A percentile compares a stretch with the other conserved stretches of the same genome.
phyloP scores from a whole-genome alignment of 2,113 vertebrate species.

The Proteles cristata region DNA sequence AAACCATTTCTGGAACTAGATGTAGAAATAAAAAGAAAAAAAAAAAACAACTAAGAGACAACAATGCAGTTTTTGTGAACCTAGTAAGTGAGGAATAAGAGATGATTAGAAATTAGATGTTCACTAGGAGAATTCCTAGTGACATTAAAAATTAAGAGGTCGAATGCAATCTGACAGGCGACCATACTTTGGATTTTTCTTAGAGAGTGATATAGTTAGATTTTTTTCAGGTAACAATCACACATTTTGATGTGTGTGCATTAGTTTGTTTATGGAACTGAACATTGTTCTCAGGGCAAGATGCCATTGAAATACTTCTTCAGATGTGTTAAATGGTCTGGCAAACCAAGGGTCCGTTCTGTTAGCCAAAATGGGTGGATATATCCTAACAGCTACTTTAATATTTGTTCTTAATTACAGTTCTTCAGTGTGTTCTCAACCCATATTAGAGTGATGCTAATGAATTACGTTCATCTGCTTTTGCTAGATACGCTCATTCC shows the following conservation, averaged over 20 bases:
- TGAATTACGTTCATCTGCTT: background rate
- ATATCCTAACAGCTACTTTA: background rate
- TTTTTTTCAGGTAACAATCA: background rate
- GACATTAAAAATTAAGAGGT: background rate
- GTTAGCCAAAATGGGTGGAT: conserved; percentile 17
- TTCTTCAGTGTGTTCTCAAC: background rate
- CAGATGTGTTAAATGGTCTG: conserved; percentile 4
- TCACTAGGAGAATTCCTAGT: background rate
- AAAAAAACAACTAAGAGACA: background rate
- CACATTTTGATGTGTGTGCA: background rate
- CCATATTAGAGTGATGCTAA: background rate
- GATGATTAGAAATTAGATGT: background rate
- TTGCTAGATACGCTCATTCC: background rate
- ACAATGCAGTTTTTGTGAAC: background rate
- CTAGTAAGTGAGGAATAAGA: background rate
- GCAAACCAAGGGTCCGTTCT: background rate
- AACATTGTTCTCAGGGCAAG: background rate
- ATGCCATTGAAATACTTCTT: conserved; percentile 2
- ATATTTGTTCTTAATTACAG: conserved; percentile 7
- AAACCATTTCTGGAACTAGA: background rate
- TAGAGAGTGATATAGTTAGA: background rate
- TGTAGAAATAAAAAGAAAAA: background rate
- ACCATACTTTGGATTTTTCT: background rate
- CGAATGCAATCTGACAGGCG: background rate
- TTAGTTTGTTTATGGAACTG: background rate